Evolutionary conservation across 1,140 invertebrate genomes (phyloP), one percentile per base, ranked within the genome.

Genomic region (Leptestheria dahalacensis): DNA sequence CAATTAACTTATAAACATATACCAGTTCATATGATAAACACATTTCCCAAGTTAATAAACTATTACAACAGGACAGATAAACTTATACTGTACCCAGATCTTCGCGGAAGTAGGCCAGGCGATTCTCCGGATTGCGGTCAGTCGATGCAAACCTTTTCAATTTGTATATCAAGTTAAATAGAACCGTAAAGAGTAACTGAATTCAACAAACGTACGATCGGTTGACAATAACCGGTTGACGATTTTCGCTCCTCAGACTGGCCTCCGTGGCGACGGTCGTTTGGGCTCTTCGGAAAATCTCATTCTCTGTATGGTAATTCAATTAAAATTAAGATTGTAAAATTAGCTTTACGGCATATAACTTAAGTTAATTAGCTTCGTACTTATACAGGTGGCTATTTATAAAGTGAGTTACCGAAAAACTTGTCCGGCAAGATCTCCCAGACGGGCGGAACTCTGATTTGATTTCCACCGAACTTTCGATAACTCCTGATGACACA

Each of bases 91-190:
- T 64, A 33, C 11, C 61, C 57, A 81, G 72, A 69, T 86, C 86
- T 62, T 88, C 80, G 0, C 82, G 82, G 73, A 81, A 88, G 68
- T 88, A 88, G 21, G 75, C 73, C 20, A 88, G 52, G 25, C 83
- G 78, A 68, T 88, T 84, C 65, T 90, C 86, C 0, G 76, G 75
- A 60, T 88, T 85, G 15, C 79, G 64, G 59, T 85, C 79, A 0
- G 81, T 79, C 0, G 85, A 85, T 0, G 85, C 55, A 48, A 65
- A 64, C 24, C 54, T 57, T 20, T 48, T 53, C 28, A 41, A 54
- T 26, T 6, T 61, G 46, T 15, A 64, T 11, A 46, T 57, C 23
- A n/a, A n/a, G 21, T 51, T 57, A 26, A 0, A 21, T 28, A 11
- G n/a, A 25, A 11, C 28, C n/a, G n/a, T n/a, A n/a, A n/a, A n/a